phyloP scores from a whole-genome alignment of 2,113 vertebrate species.

The Orcinus orca region DNA sequence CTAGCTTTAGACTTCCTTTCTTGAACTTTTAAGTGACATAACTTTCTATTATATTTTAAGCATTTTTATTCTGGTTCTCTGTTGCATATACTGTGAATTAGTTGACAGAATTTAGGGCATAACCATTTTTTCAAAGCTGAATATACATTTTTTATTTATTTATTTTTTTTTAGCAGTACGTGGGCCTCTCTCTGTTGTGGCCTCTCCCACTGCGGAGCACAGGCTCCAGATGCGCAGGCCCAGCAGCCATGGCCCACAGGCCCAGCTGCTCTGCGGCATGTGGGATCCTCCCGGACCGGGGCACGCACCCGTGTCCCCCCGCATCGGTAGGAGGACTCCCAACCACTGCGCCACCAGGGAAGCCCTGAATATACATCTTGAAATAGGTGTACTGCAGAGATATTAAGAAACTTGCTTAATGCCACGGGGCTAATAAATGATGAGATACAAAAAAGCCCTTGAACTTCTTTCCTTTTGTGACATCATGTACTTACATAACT shows the following conservation, averaged over 20 bases:
- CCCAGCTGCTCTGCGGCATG: no score
- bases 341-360: no score
- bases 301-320: no score
- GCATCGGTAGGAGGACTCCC: no score
- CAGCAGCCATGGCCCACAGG: no score
- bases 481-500: neutral
- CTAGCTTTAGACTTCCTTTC: neutral
- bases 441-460: neutral
- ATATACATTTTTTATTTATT: neutral
- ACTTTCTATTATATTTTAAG: neutral
- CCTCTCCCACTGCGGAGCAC: no score
- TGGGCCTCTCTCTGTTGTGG: no score
- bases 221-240: no score
- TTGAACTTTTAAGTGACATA: neutral
- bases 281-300: no score
- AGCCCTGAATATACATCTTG: neutral
- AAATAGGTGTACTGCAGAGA: neutral
- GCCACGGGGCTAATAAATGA: neutral
- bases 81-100: neutral
- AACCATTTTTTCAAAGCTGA: neutral
- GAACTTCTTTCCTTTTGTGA: neutral
- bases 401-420: neutral
- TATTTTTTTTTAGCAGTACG: no score
- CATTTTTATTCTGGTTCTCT: neutral
- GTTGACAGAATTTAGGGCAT: neutral